Evolutionary conservation across 2,113 vertebrate species (phyloP).

Genomic region (Phrynosoma platyrhinos): DNA sequence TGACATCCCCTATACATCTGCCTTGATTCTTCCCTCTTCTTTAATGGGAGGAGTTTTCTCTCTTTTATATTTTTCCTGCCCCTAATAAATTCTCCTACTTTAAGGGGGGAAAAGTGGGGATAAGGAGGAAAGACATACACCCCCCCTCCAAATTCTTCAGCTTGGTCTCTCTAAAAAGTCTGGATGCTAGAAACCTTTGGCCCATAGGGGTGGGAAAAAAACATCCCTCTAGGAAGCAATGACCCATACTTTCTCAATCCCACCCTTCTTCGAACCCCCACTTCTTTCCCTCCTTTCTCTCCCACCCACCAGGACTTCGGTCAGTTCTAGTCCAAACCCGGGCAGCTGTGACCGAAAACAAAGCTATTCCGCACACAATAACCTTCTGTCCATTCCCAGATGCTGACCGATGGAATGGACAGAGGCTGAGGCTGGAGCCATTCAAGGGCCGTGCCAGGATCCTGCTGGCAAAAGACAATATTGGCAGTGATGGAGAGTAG

Average conservation of each 20-base stretch:
- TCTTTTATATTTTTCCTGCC: background rate
- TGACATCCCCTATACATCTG: background rate
- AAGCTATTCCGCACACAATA: conserved; percentile 80
- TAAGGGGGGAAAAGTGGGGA: fast-evolving
- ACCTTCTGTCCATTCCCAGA: conserved; percentile 83
- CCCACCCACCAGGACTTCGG: conserved; percentile 34
- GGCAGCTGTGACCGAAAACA: conserved; percentile 84
- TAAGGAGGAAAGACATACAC: background rate
- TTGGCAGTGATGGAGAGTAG: conserved; percentile 87
- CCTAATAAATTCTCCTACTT: conserved; percentile 11
- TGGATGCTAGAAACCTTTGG: conserved; percentile 49
- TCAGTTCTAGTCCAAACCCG: conserved; percentile 68
- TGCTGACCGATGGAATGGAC: conserved; percentile 78
- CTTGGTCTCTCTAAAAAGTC: background rate
- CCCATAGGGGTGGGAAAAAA: conserved; percentile 11
- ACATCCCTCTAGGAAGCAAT: conserved; percentile 27
- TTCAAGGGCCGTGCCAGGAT: conserved; percentile 82
- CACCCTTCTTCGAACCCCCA: conserved; percentile 17
- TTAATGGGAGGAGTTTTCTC: background rate
- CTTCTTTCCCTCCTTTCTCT: conserved; percentile 54
- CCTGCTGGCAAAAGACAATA: conserved; percentile 85
- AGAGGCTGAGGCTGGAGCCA: conserved; percentile 76
- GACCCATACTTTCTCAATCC: conserved; percentile 58
- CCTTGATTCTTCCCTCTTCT: background rate
- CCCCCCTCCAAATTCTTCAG: background rate